Evolutionary conservation across 2,888 invertebrate species (phyloP).

Genomic region (Andrena bucephala): DNA sequence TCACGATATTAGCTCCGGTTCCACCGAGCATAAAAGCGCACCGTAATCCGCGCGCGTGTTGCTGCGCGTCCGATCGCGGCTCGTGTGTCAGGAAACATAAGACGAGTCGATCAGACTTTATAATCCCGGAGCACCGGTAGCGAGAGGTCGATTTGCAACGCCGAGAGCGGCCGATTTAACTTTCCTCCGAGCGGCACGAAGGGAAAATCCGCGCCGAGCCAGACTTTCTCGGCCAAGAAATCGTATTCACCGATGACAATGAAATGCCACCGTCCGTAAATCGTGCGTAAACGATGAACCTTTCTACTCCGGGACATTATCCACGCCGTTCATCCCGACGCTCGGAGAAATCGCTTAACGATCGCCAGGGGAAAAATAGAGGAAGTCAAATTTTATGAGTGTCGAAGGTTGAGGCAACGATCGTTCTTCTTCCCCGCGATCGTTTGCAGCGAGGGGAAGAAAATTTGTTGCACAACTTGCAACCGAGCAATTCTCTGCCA

Average conservation of each 20-base stretch:
- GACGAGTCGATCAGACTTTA: conserved; percentile 72
- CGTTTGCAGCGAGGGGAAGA: too few species aligned
- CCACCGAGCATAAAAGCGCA: conserved; percentile 27
- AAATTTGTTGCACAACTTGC: too few species aligned
- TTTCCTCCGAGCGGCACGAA: conserved; percentile 39
- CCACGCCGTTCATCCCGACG: conserved; percentile 6
- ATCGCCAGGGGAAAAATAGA: background rate
- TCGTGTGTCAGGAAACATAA: conserved; percentile 77
- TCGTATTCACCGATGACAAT: conserved; percentile 52
- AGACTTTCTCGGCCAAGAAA: conserved; percentile 60
- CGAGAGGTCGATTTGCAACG: conserved; percentile 40
- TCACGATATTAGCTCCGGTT: conserved; percentile 38
- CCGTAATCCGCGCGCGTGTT: conserved; percentile 45
- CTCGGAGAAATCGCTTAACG: conserved; percentile 19
- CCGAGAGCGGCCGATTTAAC: conserved; percentile 48
- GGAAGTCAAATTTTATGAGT: background rate
- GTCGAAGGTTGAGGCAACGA: background rate
- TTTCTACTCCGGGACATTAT: conserved; percentile 27
- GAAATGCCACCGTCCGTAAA: conserved; percentile 46
- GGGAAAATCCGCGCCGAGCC: conserved; percentile 38
- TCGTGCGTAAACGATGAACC: conserved; percentile 43
- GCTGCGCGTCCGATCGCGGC: conserved; percentile 18
- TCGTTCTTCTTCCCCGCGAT: too few species aligned
- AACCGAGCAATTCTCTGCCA: too few species aligned
- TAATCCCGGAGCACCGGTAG: conserved; percentile 47